These are phyloP conservation scores for Metellina segmentata DNA, from an alignment of 2,888 invertebrate genomes.

Conservation along the genomic window DNA sequence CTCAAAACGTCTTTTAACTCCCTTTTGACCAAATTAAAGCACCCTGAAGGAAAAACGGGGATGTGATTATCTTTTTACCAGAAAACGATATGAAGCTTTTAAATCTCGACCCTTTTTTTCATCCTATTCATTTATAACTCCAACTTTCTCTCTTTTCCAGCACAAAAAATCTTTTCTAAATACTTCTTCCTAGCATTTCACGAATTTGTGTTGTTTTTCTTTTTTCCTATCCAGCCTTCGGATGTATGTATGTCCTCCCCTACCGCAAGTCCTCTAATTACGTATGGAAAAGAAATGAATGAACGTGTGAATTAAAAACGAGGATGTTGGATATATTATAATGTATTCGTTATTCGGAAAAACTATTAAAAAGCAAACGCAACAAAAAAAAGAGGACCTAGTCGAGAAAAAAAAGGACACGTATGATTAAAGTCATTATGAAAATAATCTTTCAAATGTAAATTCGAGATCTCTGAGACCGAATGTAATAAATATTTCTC, in stretches of 20 bases:
- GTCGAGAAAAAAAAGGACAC: conserved; percentile 36
- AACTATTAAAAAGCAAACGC: conserved; percentile 53
- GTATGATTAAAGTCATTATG: conserved; percentile 74
- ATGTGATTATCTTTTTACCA: conserved; percentile 68
- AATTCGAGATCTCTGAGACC: conserved; percentile 47
- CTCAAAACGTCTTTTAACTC: conserved; percentile 67
- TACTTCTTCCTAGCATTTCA: conserved; percentile 44
- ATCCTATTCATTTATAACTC: conserved; percentile 18
- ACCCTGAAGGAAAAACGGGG: conserved; percentile 11
- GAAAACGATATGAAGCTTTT: conserved; percentile 62
- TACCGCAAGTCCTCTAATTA: conserved; percentile 51
- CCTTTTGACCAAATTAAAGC: conserved; percentile 73
- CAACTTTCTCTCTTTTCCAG: background rate
- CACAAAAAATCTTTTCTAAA: conserved; percentile 43
- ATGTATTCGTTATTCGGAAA: conserved; percentile 16
- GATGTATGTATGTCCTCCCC: background rate
- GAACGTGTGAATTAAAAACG: conserved; percentile 61
- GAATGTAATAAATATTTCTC: conserved; percentile 56
- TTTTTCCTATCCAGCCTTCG: background rate
- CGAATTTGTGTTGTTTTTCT: conserved; percentile 19
- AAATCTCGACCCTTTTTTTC: conserved; percentile 54
- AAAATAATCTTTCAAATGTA: conserved; percentile 75
- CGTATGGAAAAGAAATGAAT: conserved; percentile 41
- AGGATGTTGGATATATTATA: conserved; percentile 55
- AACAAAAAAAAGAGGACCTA: background rate